Evolutionary conservation across 2,888 invertebrate species (phyloP), one percentile per base, ranked within the genome.

Genomic region (Scrobipalpa costella): DNA sequence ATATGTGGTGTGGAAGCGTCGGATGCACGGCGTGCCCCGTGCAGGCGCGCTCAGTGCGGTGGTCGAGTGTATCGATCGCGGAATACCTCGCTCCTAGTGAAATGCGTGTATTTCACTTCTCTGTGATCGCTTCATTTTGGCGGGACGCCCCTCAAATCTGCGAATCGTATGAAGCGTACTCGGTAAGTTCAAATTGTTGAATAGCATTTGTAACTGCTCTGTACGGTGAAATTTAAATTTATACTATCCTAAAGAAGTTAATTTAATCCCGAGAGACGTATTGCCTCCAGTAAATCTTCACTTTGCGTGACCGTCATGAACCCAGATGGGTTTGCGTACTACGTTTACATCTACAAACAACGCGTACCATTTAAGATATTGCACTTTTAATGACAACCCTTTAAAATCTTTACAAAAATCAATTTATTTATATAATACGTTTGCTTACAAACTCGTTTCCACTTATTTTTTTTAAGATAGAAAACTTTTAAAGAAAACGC

Each of bases 41-140:
- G 80, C 77, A 79, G 79, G 84, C 81, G 80, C 78, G 73, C 76
- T 77, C 79, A 79, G 84, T 79, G 82, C 77, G 80, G 80, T 84
- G 85, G 81, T 78, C 82, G 79, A 77, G 77, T 78, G 78, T 90
- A 90, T 90, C 85, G 90, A 90, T 89, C 90, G 90, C 75, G 77
- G 76, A 73, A 81, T 76, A 79, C 80, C 80, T 81, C 78, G 80
- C 77, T 82, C 50, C 78, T 75, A 84, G 79, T 81, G 80, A 79
- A 80, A 82, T 82, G 82, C 85, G 80, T 82, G 85, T 82, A 72
- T 81, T 81, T 80, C 27, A 33, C 60, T 60, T 27, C 47, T 60
- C 47, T 79, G 84, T 79, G 85, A 80, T 84, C 78, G 83, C 76
- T 78, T 78, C 81, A 77, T 84, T 84, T 89, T 88, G 88, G 86